Evolutionary conservation across 2,113 vertebrate genomes (phyloP), one percentile per base, ranked within the genome.

Genomic region (Morone chrysops): DNA sequence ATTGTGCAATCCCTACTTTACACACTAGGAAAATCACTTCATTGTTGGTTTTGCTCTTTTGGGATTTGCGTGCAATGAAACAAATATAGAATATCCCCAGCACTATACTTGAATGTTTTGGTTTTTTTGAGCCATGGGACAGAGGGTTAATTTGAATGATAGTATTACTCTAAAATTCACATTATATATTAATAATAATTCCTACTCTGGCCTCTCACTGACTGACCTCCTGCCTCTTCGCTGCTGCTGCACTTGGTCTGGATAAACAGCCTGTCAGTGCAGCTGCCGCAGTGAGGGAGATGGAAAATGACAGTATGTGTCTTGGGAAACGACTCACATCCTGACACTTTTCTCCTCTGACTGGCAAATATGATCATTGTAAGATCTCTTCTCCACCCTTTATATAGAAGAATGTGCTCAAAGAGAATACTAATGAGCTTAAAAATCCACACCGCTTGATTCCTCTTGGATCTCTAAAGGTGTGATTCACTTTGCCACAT

Each of bases 331-430:
- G 16, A 86, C 79, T 80, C 79, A 70, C 78, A 72, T 83, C 73
- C 80, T 85, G 84, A 90, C 89, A 89, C 87, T 84, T 87, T 83
- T 71, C 66, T 78, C 70, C 75, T 88, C 84, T 85, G 89, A 87
- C 77, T 83, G 80, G 86, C 89, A 90, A 91, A 91, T 90, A 72
- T 87, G 84, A 87, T 90, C 76, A 81, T 89, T 88, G 86, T 82
- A 83, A 76, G 75, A 80, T 81, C 86, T 82, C 80, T 81, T 43
- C 80, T 50, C 80, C 82, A 43, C 56, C 82, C 73, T 70, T 72
- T 82, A 78, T 70, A 89, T 78, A 78, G 76, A 62, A 51, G 48
- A 79, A 31, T 56, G 6, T 40, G 75, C 84, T 92, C 84, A 85
- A 83, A 88, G 88, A 65, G 85, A 91, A 87, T 90, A 56, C 38